A percentile compares a stretch with the other conserved stretches of the same genome.
Evolutionary conservation across 2,113 vertebrate species (phyloP).

Genomic region (Loxodonta africana): DNA sequence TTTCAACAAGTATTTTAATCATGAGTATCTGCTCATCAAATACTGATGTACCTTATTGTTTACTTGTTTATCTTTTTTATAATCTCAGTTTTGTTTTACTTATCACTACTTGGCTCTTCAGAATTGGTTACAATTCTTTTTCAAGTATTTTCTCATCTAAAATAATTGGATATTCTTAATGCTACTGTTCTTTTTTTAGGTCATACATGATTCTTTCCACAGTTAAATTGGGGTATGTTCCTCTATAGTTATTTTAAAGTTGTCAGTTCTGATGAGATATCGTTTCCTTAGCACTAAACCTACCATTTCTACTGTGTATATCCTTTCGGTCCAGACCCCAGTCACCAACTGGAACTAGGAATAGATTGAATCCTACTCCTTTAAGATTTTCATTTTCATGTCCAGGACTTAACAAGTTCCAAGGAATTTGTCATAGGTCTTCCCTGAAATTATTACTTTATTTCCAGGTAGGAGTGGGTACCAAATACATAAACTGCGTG

Average conservation of each 20-base stretch:
- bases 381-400: neutral
- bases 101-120: neutral
- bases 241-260: neutral
- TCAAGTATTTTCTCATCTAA: neutral
- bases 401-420: neutral
- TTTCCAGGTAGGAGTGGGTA: neutral
- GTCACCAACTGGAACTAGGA: neutral
- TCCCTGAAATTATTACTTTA: neutral
- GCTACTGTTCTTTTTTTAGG: neutral
- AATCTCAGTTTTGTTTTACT: neutral
- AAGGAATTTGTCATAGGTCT: neutral
- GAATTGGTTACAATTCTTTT: neutral
- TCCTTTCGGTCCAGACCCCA: neutral
- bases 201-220: neutral
- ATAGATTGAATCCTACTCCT: neutral
- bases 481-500: neutral
- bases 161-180: conserved; percentile 20
- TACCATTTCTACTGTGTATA: neutral
- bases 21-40: neutral
- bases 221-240: neutral
- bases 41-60: neutral
- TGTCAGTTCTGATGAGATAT: neutral
- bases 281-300: neutral
- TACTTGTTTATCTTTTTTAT: neutral
- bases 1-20: neutral